A percentile compares a stretch with the other conserved stretches of the same genome.
These are phyloP conservation scores for Pagetopsis macropterus DNA, from an alignment of 2,797 vertebrate species.

Conservation along the genomic window DNA sequence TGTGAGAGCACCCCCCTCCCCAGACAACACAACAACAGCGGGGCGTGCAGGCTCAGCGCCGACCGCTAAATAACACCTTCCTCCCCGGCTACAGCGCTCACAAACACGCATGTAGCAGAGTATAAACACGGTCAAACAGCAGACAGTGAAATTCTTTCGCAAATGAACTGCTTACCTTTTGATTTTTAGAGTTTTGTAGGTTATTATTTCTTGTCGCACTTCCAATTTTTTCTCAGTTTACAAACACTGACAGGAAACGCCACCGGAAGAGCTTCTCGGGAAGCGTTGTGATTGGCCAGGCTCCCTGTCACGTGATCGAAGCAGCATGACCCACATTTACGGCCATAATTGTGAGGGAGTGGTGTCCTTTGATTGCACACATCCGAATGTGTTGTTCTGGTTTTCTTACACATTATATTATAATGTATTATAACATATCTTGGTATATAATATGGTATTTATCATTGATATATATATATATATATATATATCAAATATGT, in stretches of 20 bases:
- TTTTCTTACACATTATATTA: no score
- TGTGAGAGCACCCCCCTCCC: conserved; percentile 60
- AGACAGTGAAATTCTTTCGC: neutral
- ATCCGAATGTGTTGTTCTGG: neutral
- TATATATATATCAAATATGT: no score
- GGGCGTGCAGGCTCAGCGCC: conserved; percentile 74
- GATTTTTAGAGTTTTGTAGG: conserved; percentile 46
- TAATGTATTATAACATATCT: no score
- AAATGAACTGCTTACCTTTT: conserved; percentile 75
- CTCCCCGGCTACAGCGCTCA: conserved; percentile 18
- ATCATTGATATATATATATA: no score
- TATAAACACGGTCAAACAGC: neutral
- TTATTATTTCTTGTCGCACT: conserved; percentile 80
- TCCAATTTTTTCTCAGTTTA: conserved; percentile 87
- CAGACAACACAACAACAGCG: conserved; percentile 81
- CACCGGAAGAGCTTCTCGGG: conserved; percentile 83
- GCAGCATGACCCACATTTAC: conserved; percentile 18
- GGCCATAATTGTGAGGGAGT: conserved; percentile 67
- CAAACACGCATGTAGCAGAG: neutral
- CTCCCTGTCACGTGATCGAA: conserved; percentile 39
- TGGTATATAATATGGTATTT: no score
- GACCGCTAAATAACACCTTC: conserved; percentile 61
- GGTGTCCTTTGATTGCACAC: neutral
- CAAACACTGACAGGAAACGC: conserved; percentile 88
- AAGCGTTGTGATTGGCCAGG: conserved; percentile 71